Base-by-base conservation (phyloP, 2,888 invertebrate genomes). In the Drosophila kambysellisi region DNA sequence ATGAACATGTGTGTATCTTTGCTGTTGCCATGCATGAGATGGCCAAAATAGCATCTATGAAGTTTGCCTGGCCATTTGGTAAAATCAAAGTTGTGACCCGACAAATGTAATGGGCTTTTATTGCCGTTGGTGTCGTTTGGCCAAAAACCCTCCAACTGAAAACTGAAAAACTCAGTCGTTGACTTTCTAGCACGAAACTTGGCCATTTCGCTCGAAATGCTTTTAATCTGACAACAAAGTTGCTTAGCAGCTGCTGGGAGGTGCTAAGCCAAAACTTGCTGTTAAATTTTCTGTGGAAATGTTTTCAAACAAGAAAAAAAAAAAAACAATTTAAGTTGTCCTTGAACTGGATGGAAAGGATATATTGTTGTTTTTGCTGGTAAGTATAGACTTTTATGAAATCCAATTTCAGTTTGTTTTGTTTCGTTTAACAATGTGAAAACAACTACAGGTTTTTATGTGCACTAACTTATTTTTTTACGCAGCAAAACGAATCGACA, bases 221-320 rank as follows among this genome's bases (percentile, higher is more conserved):
- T 84, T 89, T 84, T 84, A 89, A 84, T 84, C 88, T 73, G 76
- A 74, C 82, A 84, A 84, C 79, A 84, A 89, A 84, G 82, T 86
- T 81, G 68, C 59, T 50, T 33, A 41, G 59, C 63, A 58, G 25
- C 68, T 68, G 25, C 68, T 68, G 62, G 41, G 39, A 74, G 62
- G 62, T 72, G 74, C 79, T 61, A 58, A 61, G 67, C 65, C 59
- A 30, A 15, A 62, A 60, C 53, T 68, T 50, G 46, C 51, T 70
- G 70, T 69, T 73, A 50, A 60, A 71, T 82, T 73, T 46, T 70
- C 25, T 66, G 70, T 68, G 61, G 69, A 79, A 81, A 71, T 64
- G 80, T 41, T 79, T 68, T 74, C 50, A 58, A 25, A 25, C 25
- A 25, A 25, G 20, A 25, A 25, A 25, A 25, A 25, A 25, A 25